A percentile compares a stretch with the other conserved stretches of the same genome.
phyloP scores from a whole-genome alignment of 2,113 vertebrate species.

The Bubo blakistoni region DNA sequence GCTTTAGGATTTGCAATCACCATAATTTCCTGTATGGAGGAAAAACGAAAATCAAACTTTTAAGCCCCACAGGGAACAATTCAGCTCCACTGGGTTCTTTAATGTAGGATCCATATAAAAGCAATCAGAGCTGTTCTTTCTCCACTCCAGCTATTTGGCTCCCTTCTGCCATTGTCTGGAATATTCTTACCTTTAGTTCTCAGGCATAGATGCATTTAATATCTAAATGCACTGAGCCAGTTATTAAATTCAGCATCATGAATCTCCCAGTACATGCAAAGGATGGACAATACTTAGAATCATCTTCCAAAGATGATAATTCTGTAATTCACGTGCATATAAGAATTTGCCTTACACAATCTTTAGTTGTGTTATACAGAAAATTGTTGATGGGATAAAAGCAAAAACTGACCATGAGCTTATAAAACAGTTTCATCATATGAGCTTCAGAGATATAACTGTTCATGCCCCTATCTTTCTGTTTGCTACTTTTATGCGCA shows the following conservation, averaged over 20 bases:
- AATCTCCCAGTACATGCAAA: not conserved
- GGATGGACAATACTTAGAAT: not conserved
- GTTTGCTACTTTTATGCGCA: not conserved
- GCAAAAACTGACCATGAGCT: not conserved
- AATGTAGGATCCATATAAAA: slow-evolving; percentile 18
- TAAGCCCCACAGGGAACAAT: slow-evolving; percentile 22
- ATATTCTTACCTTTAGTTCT: slow-evolving; percentile 5
- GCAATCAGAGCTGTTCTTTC: slow-evolving; percentile 21
- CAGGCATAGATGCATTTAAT: not conserved
- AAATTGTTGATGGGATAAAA: slow-evolving; percentile 2
- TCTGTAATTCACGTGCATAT: not conserved
- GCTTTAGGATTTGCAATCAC: slow-evolving; percentile 57
- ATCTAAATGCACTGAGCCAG: not conserved
- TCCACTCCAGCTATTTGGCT: not conserved
- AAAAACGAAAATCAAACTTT: slow-evolving; percentile 43
- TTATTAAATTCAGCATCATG: slow-evolving; percentile 32
- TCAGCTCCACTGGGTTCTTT: slow-evolving; percentile 8
- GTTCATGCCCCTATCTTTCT: not conserved
- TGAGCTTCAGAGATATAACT: not conserved
- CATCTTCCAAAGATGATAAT: not conserved
- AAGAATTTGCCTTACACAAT: not conserved
- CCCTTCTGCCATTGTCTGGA: not conserved
- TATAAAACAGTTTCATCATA: not conserved
- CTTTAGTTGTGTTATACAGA: not conserved
- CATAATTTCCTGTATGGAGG: not conserved